Evolutionary conservation across 1,140 invertebrate genomes (phyloP).

Genomic region (Drosophila baimaii): DNA sequence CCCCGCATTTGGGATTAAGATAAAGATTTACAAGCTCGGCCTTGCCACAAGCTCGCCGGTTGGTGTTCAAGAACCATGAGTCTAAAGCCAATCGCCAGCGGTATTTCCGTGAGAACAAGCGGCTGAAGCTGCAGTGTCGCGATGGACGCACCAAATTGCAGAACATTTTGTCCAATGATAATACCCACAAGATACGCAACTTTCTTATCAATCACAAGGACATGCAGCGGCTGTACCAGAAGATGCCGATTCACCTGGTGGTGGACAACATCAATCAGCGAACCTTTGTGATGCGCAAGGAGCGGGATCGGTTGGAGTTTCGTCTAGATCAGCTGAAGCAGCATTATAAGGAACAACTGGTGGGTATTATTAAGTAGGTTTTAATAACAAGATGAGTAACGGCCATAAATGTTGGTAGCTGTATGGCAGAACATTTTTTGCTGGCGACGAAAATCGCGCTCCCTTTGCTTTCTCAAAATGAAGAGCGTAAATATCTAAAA

Average conservation of each 20-base stretch:
- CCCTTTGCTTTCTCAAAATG: no score
- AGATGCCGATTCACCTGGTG: slow-evolving; percentile 77
- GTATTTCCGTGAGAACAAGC: slow-evolving; percentile 57
- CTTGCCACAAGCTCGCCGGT: slow-evolving; percentile 51
- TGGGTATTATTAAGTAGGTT: no score
- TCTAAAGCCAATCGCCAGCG: slow-evolving; percentile 64
- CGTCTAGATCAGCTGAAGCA: slow-evolving; percentile 63
- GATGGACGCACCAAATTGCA: slow-evolving; percentile 76
- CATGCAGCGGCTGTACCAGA: slow-evolving; percentile 76
- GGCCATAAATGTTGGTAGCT: no score
- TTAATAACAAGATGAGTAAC: no score
- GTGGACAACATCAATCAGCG: slow-evolving; percentile 82
- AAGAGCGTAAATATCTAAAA: no score
- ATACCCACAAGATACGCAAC: slow-evolving; percentile 69
- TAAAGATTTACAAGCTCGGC: neutral
- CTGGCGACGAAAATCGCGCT: no score
- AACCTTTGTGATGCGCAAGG: slow-evolving; percentile 79
- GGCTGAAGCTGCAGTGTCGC: slow-evolving; percentile 70
- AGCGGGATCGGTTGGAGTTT: slow-evolving; percentile 73
- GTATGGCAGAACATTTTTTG: no score
- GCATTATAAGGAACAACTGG: slow-evolving; percentile 56
- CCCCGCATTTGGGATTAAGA: neutral
- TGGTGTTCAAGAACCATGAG: slow-evolving; percentile 69
- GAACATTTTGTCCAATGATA: slow-evolving; percentile 65
- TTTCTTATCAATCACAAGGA: slow-evolving; percentile 73